phyloP scores from a whole-genome alignment of 2,113 vertebrate species.

The Forbesichthys agassizii region DNA sequence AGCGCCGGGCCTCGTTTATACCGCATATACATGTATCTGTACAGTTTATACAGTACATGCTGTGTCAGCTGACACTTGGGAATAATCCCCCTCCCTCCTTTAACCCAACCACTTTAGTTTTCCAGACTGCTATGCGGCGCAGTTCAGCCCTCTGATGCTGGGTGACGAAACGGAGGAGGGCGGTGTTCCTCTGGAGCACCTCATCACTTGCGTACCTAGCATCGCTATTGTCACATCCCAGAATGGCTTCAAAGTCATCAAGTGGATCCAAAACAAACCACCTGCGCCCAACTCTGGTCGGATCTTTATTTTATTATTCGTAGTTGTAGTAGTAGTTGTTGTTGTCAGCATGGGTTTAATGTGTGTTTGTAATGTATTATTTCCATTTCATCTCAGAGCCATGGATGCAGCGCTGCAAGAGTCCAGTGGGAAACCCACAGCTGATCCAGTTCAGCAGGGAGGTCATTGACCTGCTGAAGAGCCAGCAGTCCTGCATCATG shows the following conservation, averaged over 20 bases:
- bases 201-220: conserved; percentile 93
- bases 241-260: conserved; percentile 95
- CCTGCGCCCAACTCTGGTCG: conserved; percentile 87
- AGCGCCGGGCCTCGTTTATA: not conserved
- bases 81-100: not conserved
- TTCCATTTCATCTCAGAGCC: conserved; percentile 76
- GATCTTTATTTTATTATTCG: not conserved
- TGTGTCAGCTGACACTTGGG: too few relatives aligned
- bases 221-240: conserved; percentile 92
- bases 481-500: conserved; percentile 86
- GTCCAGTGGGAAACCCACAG: conserved; percentile 94
- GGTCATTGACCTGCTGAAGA: conserved; percentile 93
- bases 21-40: not conserved
- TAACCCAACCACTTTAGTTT: conserved; percentile 76
- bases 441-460: conserved; percentile 97
- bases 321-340: not conserved
- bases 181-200: conserved; percentile 90
- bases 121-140: conserved; percentile 90
- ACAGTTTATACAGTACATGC: not conserved
- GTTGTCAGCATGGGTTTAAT: too few relatives aligned
- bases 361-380: too few relatives aligned
- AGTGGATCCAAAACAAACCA: conserved; percentile 97
- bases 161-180: conserved; percentile 81
- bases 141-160: conserved; percentile 82
- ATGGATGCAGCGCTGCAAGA: conserved; percentile 93